Evolutionary conservation across 2,888 invertebrate genomes (phyloP).

Genomic region (Dynastes grantii): DNA sequence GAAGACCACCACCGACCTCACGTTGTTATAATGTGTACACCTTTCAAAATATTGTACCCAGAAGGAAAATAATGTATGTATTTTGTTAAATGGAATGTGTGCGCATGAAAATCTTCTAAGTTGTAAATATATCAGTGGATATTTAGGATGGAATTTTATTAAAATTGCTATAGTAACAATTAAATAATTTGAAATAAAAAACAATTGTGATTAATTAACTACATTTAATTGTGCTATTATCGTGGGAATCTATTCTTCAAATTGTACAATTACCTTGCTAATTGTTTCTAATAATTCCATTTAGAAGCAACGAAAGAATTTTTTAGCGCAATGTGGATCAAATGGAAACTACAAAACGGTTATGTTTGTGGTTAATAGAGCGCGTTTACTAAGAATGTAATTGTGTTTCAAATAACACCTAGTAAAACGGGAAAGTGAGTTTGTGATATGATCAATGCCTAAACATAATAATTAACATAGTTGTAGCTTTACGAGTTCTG

Average conservation of each 20-base stretch:
- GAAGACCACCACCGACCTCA: no score
- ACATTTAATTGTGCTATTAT: background rate
- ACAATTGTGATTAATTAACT: background rate
- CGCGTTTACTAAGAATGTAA: slow-evolving; percentile 5
- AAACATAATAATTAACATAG: slow-evolving; percentile 6
- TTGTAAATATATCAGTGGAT: no score
- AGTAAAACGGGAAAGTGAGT: slow-evolving; percentile 20
- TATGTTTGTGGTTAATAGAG: slow-evolving; percentile 14
- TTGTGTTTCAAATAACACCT: slow-evolving; percentile 4
- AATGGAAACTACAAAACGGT: slow-evolving; percentile 1
- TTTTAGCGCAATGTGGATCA: background rate
- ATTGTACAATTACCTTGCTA: background rate
- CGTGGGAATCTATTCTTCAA: background rate
- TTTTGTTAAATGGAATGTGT: no score
- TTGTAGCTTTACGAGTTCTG: background rate
- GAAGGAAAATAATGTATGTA: no score
- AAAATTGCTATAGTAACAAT: no score
- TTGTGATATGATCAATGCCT: background rate
- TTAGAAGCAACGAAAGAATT: background rate
- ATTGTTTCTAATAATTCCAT: background rate
- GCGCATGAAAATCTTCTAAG: no score
- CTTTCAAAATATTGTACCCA: no score
- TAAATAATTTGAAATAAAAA: no score
- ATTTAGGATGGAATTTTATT: no score
- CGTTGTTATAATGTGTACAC: no score